Base-by-base conservation (phyloP, 2,113 vertebrate species). In the Colossoma macropomum region DNA sequence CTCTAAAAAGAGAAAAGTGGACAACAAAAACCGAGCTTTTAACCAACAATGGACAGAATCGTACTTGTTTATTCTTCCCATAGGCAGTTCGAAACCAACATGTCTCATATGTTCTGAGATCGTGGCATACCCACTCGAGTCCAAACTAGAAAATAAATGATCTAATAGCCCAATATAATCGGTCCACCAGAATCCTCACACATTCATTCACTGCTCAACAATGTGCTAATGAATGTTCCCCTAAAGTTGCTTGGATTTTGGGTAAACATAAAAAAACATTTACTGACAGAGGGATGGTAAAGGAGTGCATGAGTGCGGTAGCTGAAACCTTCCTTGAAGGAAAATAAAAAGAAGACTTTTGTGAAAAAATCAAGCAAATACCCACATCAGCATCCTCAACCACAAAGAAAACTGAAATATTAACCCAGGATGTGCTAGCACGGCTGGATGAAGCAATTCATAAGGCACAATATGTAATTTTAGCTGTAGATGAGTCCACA, bases 361-460 rank as follows among this genome's bases (percentile, higher is more conserved):
- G 81, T 87, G 77, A 85, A 21, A 80, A 87, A 73, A 85, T 83
- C 3, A 80, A 85, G 63, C 41, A 87, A 83, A 85, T 82, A 68
- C 70, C 59, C 2, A 79, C 65, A 66, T 70, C 69, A 85, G 80
- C 77, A 66, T 85, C 66, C 83, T 52, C 84, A 21, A 54, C 76
- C 45, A 76, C 76, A 75, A 82, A 41, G 19, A 79, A 79, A 69
- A 82, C 17, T 52, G 74, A 85, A 75, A 76, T 79, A 65, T 71
- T 75, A 50, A 27, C 65, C 12, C 34, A 86, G 52, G 77, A 83
- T 4, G 34, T 79, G 41, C 72, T 82, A 63, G 30, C 62, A n/a
- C 80, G 85, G 83, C 80, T 83, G 21, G 56, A 85, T 73, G 83
- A 85, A 85, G 71, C 73, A 0, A 38, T 83, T 21, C 63, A 50